phyloP scores from a whole-genome alignment of 92 coral and sea anemone species.

The Parazoanthus swiftii region DNA sequence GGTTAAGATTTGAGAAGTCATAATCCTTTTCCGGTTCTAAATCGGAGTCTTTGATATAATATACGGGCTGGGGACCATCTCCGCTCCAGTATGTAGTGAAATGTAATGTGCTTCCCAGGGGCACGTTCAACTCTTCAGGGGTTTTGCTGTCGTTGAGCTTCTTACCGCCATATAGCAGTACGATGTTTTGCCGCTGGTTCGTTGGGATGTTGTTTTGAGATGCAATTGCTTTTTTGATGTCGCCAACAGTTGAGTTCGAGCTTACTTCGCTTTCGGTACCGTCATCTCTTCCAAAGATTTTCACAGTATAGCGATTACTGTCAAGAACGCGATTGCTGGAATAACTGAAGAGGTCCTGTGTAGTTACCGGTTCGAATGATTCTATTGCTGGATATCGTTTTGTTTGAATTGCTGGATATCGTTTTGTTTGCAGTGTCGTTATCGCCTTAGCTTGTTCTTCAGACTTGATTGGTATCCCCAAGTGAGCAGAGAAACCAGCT shows the following conservation, averaged over 20 bases:
- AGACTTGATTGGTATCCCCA: conserved; percentile 15
- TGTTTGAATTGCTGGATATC: conserved; percentile 10
- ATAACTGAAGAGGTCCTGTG: conserved; percentile 26
- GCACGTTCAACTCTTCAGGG: too few relatives aligned
- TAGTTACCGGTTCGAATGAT: too few relatives aligned
- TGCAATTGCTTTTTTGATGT: conserved; percentile 22
- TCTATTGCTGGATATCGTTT: too few relatives aligned
- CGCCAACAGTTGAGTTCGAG: conserved; percentile 3
- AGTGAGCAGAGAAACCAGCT: conserved; percentile 30
- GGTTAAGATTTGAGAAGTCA: too few relatives aligned
- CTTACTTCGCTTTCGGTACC: conserved; percentile 19
- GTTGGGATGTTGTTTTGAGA: conserved; percentile 5
- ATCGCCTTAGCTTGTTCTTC: conserved; percentile 9
- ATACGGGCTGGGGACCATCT: too few relatives aligned
- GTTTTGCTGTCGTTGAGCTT: too few relatives aligned
- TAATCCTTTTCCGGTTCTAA: too few relatives aligned
- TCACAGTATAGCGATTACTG: conserved; percentile 9
- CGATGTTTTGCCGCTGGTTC: neutral
- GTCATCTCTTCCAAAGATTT: conserved; percentile 10
- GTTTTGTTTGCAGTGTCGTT: neutral
- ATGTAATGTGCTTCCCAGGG: too few relatives aligned
- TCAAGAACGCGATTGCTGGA: neutral
- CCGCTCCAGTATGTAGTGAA: too few relatives aligned
- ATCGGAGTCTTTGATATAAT: too few relatives aligned
- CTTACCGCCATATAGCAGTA: too few relatives aligned